Base-by-base conservation (phyloP, 2,797 vertebrate genomes). In the Macropodus opercularis region DNA sequence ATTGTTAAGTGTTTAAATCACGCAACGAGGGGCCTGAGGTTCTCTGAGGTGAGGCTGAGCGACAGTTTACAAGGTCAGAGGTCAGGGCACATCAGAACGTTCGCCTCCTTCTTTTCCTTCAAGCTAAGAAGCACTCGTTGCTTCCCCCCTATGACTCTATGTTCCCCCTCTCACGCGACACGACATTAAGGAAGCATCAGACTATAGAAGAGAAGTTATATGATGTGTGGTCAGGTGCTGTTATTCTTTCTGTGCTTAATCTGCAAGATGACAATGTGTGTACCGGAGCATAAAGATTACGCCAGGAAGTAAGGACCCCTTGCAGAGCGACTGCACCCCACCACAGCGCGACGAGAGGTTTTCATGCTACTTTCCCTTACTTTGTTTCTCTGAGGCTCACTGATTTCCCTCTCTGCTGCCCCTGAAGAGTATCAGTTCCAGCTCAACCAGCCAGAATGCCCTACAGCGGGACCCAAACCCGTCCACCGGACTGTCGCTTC, bases 41-140 rank as follows among this genome's bases (percentile, higher is more conserved):
- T 63, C 49, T 76, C 56, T 70, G 50, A 75, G 79, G 76, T 84
- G 77, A 74, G 24, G 68, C 54, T 68, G 56, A 72, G 69, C 79
- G 81, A 85, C 78, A 77, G 72, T 70, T 61, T 77, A 79, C 86
- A 84, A 69, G 67, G 47, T 63, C 14, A 3, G 71, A 70, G 81
- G 80, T 81, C 73, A 75, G 8, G 66, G 60, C 75, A 79, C 71
- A 17, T 49, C 32, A 53, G 57, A 75, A 79, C 69, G 59, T 77
- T 77, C 46, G 60, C 49, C 23, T 78, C 27, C 49, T 79, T 85
- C 69, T 76, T 84, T 85, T 85, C 85, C 85, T 83, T 66, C 34
- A 18, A 63, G 69, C 52, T 63, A n/a, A n/a, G 72, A 73, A 75
- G 50, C 43, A 9, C 53, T 15, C 3, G 50, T 69, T 75, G 54